Conservation (phyloP, 2,888 invertebrate genomes). For the Drosophila kokeensis region DNA sequence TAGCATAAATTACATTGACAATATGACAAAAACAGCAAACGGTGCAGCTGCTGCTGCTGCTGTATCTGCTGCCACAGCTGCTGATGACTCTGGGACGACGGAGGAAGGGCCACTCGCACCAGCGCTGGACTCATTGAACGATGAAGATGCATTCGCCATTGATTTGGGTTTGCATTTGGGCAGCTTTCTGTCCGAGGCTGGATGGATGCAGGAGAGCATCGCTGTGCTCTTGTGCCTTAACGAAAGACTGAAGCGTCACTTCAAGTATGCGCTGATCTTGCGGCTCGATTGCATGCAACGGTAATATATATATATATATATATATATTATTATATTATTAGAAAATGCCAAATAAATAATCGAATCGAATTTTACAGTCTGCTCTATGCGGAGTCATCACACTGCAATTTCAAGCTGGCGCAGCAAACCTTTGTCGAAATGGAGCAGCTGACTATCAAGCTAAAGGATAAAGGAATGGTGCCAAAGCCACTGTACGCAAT, state of each 20-base stretch:
- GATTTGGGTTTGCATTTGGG: slow-evolving; percentile 86
- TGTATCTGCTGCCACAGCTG: not conserved
- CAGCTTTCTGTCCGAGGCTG: slow-evolving; percentile 94
- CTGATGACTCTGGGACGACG: not conserved
- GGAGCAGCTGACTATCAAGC: slow-evolving; percentile 86
- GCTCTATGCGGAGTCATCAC: slow-evolving; percentile 92
- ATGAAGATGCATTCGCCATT: slow-evolving; percentile 56
- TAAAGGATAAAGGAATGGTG: slow-evolving; percentile 82
- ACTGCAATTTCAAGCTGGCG: slow-evolving; percentile 92
- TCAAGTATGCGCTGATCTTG: slow-evolving; percentile 87
- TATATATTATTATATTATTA: not conserved
- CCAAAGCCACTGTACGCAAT: slow-evolving; percentile 87
- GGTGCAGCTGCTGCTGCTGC: not conserved
- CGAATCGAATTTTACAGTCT: slow-evolving; percentile 86
- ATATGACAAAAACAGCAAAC: slow-evolving; percentile 3
- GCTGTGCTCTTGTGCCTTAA: slow-evolving; percentile 89
- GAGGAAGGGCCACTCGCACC: not conserved
- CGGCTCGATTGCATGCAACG: slow-evolving; percentile 94
- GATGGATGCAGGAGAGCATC: slow-evolving; percentile 93
- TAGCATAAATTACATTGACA: slow-evolving; percentile 8
- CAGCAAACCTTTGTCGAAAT: slow-evolving; percentile 89
- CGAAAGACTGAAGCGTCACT: slow-evolving; percentile 87
- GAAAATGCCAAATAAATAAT: not conserved
- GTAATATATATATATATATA: slow-evolving; percentile 85
- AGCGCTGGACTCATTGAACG: slow-evolving; percentile 25